Percentiles rank a stretch among this genome's conserved stretches.
phyloP scores from a whole-genome alignment of 2,113 vertebrate genomes.

The Odocoileus hemionus region DNA sequence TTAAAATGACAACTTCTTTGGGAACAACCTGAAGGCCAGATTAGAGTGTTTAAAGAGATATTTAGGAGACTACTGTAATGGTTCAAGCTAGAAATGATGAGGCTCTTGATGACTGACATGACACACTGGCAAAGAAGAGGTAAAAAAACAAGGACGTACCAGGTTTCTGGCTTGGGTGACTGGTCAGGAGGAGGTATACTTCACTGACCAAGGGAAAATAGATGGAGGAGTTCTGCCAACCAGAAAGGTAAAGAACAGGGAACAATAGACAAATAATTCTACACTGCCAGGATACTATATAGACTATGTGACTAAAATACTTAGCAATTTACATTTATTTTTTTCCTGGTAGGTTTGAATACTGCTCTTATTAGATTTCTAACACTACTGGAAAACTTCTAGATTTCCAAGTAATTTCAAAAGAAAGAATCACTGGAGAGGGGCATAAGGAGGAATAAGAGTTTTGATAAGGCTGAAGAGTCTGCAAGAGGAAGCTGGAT shows the following conservation, averaged over 20 bases:
- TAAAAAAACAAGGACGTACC: background rate
- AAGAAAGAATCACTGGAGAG: background rate
- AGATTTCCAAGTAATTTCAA: background rate
- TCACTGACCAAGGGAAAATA: background rate
- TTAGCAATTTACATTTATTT: background rate
- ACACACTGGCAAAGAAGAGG: background rate
- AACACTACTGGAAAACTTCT: background rate
- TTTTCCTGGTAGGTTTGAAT: background rate
- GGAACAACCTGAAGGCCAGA: background rate
- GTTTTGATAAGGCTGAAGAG: background rate
- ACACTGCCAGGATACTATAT: background rate
- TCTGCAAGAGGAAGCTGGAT: background rate
- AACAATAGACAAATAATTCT: background rate
- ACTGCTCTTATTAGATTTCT: background rate
- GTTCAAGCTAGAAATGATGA: background rate
- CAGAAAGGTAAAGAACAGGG: background rate
- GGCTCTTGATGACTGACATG: background rate
- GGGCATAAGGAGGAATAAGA: background rate
- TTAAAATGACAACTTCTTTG: background rate
- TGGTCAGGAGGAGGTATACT: background rate
- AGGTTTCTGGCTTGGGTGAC: background rate
- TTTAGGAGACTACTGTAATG: background rate
- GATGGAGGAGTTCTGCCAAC: background rate
- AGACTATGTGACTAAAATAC: conserved; percentile 9
- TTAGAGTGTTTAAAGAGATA: background rate